A percentile compares a stretch with the other conserved stretches of the same genome.
Evolutionary conservation across 2,888 invertebrate genomes (phyloP).

Genomic region (Leptura quadrifasciata): DNA sequence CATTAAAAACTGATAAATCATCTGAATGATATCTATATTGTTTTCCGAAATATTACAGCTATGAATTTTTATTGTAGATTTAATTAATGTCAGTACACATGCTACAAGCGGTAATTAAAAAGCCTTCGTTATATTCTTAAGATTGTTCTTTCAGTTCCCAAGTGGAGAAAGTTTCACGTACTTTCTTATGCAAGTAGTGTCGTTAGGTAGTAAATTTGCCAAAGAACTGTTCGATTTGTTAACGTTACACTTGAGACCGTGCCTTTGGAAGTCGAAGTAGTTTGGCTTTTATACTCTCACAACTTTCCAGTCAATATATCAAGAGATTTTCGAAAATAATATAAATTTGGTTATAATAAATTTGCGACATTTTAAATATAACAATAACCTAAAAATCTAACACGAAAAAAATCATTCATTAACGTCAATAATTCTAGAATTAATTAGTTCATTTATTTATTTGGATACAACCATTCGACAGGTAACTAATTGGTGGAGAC

Average conservation of each 20-base stretch:
- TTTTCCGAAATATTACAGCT: too few relatives aligned
- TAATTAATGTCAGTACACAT: neutral
- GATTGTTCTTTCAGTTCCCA: constrained; percentile 19
- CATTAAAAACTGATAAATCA: too few relatives aligned
- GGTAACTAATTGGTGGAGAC: too few relatives aligned
- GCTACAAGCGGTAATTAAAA: neutral
- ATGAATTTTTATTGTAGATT: neutral
- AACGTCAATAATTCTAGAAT: too few relatives aligned
- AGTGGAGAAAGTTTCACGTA: constrained; percentile 25
- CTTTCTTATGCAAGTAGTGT: constrained; percentile 36
- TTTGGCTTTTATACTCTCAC: neutral
- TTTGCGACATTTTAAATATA: too few relatives aligned
- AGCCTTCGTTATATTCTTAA: neutral
- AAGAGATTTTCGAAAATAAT: neutral
- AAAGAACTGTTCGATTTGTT: constrained; percentile 38
- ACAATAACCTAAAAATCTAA: too few relatives aligned
- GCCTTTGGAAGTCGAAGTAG: constrained; percentile 3
- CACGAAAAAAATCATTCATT: too few relatives aligned
- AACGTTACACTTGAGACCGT: constrained; percentile 27
- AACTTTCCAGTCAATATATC: neutral
- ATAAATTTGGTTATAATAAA: too few relatives aligned
- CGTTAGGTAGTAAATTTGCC: constrained; percentile 32
- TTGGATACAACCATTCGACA: too few relatives aligned
- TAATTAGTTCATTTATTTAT: too few relatives aligned
- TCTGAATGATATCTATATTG: too few relatives aligned